Evolutionary conservation across 1,140 invertebrate genomes (phyloP), one percentile per base, ranked within the genome.

Genomic region (Brachionus paranguensis): DNA sequence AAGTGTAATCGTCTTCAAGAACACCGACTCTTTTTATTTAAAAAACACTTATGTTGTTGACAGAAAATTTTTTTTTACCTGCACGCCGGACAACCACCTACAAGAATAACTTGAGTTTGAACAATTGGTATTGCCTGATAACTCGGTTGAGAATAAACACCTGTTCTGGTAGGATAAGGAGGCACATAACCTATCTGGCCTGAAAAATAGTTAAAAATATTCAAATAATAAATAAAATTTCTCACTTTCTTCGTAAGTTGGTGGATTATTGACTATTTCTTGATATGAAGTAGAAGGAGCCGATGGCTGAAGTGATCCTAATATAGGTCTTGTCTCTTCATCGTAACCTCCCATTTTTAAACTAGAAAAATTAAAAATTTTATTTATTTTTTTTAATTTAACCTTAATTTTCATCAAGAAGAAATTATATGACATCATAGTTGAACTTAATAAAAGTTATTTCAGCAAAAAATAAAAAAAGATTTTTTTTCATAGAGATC

Each of bases 61-160:
- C n/a, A 53, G 8, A 47, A 0, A 24, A 83, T 14, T 79, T 53
- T 88, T 89, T 47, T 89, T 88, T 93, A 93, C 86, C 93, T 90
- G 88, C 94, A 95, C 7, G 93, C 93, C 55, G 94, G 94, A 89
- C 94, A 95, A 11, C 92, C 93, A 3, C 94, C 94, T 11, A 94
- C 92, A 14, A 93, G 87, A 86, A 93, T 92, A 17, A 94, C 92
- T 85, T 93, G 91, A 27, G 78, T 81, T 14, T 81, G 78, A 50
- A 76, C 24, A 29, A 81, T 45, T 24, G 90, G 88, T 20, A 91
- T 90, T 24, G 88, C 86, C 20, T 87, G 87, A 50, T 85, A 72
- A 41, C 53, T 74, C 17, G 83, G 64, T 20, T 81, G 78, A 50
- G n/a, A 24, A 17, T 43, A n/a, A 3, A 43, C 37, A 1, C 53